Conservation (phyloP, 2,797 vertebrate genomes). For the Hyperoplus immaculatus region DNA sequence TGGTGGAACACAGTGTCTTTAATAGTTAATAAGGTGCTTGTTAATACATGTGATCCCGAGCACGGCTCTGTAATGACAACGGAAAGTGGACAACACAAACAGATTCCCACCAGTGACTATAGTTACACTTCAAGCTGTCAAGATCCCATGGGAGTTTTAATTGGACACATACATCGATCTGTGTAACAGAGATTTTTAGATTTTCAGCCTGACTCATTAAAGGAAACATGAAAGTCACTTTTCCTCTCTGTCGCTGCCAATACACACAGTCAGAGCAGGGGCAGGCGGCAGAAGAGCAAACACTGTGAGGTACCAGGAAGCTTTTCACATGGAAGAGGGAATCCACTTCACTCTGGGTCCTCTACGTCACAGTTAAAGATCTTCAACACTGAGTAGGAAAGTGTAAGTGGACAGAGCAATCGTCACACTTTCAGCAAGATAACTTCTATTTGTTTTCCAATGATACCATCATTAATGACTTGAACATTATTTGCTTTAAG, state of each 20-base stretch:
- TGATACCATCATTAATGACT: neutral
- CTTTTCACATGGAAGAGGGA: neutral
- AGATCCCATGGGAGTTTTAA: constrained; percentile 8
- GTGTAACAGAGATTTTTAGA: neutral
- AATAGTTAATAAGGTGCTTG: constrained; percentile 45
- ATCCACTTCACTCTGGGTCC: neutral
- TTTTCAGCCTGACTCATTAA: constrained; percentile 39
- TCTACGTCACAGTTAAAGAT: neutral
- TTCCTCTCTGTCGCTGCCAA: constrained; percentile 20
- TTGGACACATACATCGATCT: constrained; percentile 31
- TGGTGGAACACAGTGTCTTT: constrained; percentile 29
- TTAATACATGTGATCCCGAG: constrained; percentile 34
- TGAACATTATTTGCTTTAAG: no score
- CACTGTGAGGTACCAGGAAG: constrained; percentile 6
- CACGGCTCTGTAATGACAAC: neutral
- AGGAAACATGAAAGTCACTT: constrained; percentile 32
- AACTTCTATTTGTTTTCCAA: neutral
- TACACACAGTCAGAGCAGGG: constrained; percentile 13
- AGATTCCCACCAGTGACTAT: neutral
- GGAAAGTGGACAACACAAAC: constrained; percentile 29
- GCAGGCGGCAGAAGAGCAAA: constrained; percentile 18
- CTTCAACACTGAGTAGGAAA: constrained; percentile 5
- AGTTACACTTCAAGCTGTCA: neutral
- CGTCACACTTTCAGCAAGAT: neutral
- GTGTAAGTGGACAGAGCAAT: constrained; percentile 23